These are phyloP conservation scores for Geotria australis DNA, from an alignment of 2,797 vertebrate species.

Conservation along the genomic window DNA sequence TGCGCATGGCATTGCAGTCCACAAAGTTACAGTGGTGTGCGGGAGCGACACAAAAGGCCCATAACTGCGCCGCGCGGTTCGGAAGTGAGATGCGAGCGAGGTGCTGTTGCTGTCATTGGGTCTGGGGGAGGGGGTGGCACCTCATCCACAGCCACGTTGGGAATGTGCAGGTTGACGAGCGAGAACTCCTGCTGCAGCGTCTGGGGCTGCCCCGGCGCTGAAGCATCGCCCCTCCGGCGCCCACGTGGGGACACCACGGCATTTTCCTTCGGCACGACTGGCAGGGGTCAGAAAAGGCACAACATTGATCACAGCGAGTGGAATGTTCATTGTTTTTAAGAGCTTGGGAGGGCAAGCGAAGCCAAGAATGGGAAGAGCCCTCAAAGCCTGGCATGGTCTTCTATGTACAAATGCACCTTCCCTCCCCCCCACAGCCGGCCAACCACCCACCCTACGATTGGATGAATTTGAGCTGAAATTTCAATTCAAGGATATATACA, in stretches of 20 bases:
- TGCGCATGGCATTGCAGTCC: too few relatives aligned
- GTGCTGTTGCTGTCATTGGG: too few relatives aligned
- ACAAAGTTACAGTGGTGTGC: too few relatives aligned
- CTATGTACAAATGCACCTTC: not conserved
- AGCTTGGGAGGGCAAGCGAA: too few relatives aligned
- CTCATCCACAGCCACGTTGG: constrained; percentile 68
- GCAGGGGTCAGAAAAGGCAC: not conserved
- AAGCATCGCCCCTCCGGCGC: constrained; percentile 18
- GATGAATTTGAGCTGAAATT: not conserved
- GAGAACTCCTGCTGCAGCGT: constrained; percentile 94
- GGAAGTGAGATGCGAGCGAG: too few relatives aligned
- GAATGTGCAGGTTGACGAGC: constrained; percentile 81
- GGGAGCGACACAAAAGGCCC: too few relatives aligned
- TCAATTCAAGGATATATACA: too few relatives aligned
- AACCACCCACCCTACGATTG: not conserved
- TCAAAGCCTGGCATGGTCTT: too few relatives aligned
- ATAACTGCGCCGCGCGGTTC: too few relatives aligned
- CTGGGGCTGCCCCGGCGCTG: constrained; percentile 33
- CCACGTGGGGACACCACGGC: not conserved
- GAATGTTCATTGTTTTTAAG: too few relatives aligned
- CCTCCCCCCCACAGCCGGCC: not conserved
- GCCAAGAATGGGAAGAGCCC: too few relatives aligned
- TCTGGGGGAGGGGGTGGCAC: constrained; percentile 11
- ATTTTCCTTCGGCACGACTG: not conserved
- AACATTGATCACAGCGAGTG: not conserved